Base-by-base conservation (phyloP, 2,888 invertebrate species). In the Drosophila silvestris region DNA sequence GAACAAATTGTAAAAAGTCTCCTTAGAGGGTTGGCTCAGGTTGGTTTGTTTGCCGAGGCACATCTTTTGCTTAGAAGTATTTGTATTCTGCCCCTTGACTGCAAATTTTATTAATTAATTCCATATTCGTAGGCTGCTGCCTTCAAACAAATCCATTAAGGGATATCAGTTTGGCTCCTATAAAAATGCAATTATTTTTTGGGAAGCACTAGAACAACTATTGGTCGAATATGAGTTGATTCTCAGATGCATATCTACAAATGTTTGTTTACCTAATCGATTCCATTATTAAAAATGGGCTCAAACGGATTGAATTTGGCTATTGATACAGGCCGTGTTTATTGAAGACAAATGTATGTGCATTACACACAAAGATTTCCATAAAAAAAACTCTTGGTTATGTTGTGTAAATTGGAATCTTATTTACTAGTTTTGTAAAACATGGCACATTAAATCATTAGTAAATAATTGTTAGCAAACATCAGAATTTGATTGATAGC, bases 81-180 rank as follows among this genome's bases (percentile, higher is more conserved):
- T 69, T 54, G 54, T 60, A 66, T 79, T 74, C 67, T 7, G 64
- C 62, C 73, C 71, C 53, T 76, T 67, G 60, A 33, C 47, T 58
- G 62, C 59, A 74, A 72, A 86, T 82, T 77, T 83, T 82, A 75
- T 83, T 88, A 86, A 86, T 86, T 88, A 88, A 77, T 82, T 88
- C 85, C 60, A 76, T 77, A 77, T 82, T 41, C 64, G 50, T 70
- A 26, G 32, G 14, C 28, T 37, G 14, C 30, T 39, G 33, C 53
- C 65, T 41, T 35, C 37, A 60, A 65, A 62, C 62, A 37, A 57
- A 58, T 63, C 51, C 12, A 37, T 44, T 19, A 62, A 58, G 51
- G 62, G 57, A 72, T 68, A 68, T 35, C 47, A 26, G 32, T 50
- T 61, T 28, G 66, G 63, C 47, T 60, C 6, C 33, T 63, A 67